Evolutionary conservation across 2,797 vertebrate genomes (phyloP).

Genomic region (Pampus argenteus): DNA sequence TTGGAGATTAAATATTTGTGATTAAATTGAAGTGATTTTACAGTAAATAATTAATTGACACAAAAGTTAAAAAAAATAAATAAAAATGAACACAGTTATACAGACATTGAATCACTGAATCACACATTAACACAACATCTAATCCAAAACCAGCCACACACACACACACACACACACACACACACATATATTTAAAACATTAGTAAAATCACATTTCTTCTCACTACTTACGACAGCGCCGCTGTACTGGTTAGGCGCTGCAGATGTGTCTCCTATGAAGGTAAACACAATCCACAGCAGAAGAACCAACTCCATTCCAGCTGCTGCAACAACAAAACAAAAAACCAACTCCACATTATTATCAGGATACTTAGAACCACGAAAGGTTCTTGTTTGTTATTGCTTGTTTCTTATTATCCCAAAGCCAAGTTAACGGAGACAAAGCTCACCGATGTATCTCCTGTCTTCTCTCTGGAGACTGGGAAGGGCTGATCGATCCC

Average conservation of each 20-base stretch:
- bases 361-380: not conserved
- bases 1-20: not conserved
- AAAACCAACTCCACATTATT: not conserved
- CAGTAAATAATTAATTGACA: not conserved
- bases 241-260: slow-evolving; percentile 68
- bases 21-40: not conserved
- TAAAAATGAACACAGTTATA: not conserved
- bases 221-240: slow-evolving; percentile 79
- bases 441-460: slow-evolving; percentile 64
- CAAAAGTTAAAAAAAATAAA: not conserved
- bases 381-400: slow-evolving; percentile 10
- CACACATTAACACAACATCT: not conserved
- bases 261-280: slow-evolving; percentile 44
- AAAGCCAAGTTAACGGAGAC: slow-evolving; percentile 19
- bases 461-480: slow-evolving; percentile 51
- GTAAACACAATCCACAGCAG: slow-evolving; percentile 54
- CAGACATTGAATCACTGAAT: not conserved
- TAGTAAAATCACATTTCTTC: not conserved
- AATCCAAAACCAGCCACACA: not conserved
- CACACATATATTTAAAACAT: not conserved
- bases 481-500: slow-evolving; percentile 69
- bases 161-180: too few relatives aligned
- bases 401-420: not conserved
- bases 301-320: slow-evolving; percentile 60
- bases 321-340: slow-evolving; percentile 32